A percentile compares a stretch with the other conserved stretches of the same genome.
phyloP scores from a whole-genome alignment of 2,888 invertebrate species.

The Platycnemis pennipes region DNA sequence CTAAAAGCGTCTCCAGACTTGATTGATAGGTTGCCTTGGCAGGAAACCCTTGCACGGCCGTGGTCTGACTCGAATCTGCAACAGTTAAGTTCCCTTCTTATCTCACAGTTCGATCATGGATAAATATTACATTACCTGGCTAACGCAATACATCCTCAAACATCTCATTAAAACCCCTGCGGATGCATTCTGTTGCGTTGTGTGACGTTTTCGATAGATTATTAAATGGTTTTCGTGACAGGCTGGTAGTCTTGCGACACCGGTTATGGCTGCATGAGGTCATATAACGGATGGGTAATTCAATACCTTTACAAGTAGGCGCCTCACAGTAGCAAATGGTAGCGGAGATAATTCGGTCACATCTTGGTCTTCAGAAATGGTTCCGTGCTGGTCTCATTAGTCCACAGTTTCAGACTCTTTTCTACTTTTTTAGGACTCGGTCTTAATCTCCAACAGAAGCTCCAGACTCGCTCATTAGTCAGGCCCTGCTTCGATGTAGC shows the following conservation, averaged over 20 bases:
- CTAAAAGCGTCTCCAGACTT: background rate
- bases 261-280: background rate
- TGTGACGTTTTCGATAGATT: background rate
- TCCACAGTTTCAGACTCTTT: background rate
- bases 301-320: background rate
- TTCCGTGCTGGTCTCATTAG: background rate
- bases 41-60: background rate
- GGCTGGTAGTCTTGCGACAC: background rate
- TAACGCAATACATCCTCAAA: background rate
- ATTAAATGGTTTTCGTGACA: background rate
- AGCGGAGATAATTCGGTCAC: background rate
- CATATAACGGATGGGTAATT: background rate
- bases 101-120: background rate
- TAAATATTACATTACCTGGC: background rate
- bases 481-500: background rate
- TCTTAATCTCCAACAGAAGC: background rate
- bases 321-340: background rate
- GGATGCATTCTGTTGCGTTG: background rate
- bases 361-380: background rate
- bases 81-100: background rate
- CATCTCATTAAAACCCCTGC: background rate
- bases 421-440: background rate
- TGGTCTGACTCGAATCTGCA: background rate
- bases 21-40: background rate
- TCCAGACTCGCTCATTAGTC: slow-evolving; percentile 10